Percentiles rank a stretch among this genome's conserved stretches.
Evolutionary conservation across 2,113 vertebrate species (phyloP).

Genomic region (Sigmodon hispidus): DNA sequence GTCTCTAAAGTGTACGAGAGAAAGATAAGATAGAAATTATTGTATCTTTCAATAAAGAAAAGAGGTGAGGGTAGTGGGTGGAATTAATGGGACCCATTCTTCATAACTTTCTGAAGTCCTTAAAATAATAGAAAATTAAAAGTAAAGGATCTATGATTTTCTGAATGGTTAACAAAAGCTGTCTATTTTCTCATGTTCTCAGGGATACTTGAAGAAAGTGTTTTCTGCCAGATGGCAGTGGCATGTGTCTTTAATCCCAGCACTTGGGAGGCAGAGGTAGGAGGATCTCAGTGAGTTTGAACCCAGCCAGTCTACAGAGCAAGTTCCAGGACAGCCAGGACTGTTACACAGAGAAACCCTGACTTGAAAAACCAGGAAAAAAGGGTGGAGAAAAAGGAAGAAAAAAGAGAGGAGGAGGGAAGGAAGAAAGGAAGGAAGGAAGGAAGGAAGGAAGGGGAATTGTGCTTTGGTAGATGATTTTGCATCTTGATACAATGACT

Average conservation of each 20-base stretch:
- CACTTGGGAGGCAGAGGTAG: no score
- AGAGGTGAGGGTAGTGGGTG: not conserved
- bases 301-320: no score
- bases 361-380: no score
- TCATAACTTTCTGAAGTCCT: not conserved
- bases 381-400: no score
- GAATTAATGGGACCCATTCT: not conserved
- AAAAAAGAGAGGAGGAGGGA: no score
- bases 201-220: not conserved
- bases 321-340: no score
- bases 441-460: no score
- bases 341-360: no score
- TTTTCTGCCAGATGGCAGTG: no score
- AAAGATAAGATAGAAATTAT: not conserved
- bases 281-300: no score
- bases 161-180: not conserved
- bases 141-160: not conserved
- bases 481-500: not conserved
- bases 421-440: no score
- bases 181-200: not conserved
- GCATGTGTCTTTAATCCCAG: no score
- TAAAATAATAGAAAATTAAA: not conserved
- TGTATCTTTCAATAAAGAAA: not conserved
- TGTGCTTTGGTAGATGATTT: not conserved
- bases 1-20: not conserved